Conservation (phyloP, 2,888 invertebrate species). For the Seira sanloemensis region DNA sequence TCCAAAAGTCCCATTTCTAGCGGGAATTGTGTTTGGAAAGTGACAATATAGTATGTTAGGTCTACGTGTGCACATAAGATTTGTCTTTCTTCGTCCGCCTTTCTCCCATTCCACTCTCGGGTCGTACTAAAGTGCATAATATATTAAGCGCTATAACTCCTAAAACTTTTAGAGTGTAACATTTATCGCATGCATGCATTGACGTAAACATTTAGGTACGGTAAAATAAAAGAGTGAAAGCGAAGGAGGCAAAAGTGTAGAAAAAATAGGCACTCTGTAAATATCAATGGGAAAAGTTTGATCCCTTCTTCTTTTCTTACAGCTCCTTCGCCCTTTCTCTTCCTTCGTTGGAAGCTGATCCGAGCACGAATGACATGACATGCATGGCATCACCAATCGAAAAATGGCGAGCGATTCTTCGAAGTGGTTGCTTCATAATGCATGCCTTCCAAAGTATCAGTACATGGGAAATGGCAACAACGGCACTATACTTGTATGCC, state of each 20-base stretch:
- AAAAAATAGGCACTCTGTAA: background rate
- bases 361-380: conserved; percentile 36
- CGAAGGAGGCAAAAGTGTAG: background rate
- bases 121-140: conserved; percentile 39
- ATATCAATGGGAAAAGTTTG: conserved; percentile 7
- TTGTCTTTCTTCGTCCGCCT: background rate
- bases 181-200: conserved; percentile 33
- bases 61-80: no score
- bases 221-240: conserved; percentile 16
- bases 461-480: conserved; percentile 32
- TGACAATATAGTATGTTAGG: no score
- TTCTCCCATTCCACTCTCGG: background rate
- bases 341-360: background rate
- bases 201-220: conserved; percentile 49
- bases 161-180: background rate
- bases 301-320: conserved; percentile 18
- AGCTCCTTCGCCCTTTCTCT: background rate
- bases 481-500: conserved; percentile 19
- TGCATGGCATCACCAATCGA: conserved; percentile 22
- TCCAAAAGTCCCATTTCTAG: background rate
- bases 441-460: conserved; percentile 1
- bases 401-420: conserved; percentile 28
- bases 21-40: background rate
- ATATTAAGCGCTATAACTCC: conserved; percentile 20
- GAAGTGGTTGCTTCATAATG: conserved; percentile 33